Percentiles rank a stretch among this genome's conserved stretches.
phyloP scores from a whole-genome alignment of 2,888 invertebrate genomes.

The Heliconius hortense region DNA sequence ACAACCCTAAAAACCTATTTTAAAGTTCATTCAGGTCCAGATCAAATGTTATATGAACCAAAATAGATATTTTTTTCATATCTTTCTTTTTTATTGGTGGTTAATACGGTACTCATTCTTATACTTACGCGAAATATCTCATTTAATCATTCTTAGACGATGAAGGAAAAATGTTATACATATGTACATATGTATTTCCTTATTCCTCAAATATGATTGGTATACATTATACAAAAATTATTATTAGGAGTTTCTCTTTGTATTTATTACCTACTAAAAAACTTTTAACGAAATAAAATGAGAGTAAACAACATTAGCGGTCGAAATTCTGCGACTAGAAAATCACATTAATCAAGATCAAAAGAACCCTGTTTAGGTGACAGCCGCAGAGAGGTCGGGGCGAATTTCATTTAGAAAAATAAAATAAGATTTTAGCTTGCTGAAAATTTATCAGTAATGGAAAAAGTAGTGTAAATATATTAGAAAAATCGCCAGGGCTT shows the following conservation, averaged over 20 bases:
- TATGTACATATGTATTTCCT: no score
- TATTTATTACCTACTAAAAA: conserved; percentile 11
- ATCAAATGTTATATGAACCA: neutral
- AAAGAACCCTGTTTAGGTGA: conserved; percentile 16
- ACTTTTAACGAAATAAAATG: neutral
- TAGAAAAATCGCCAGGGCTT: neutral
- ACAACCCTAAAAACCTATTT: no score
- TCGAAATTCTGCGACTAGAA: conserved; percentile 13
- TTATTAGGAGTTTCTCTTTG: neutral
- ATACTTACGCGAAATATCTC: neutral
- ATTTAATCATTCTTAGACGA: neutral
- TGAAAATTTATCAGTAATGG: conserved; percentile 15
- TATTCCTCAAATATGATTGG: neutral
- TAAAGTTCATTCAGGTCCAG: neutral
- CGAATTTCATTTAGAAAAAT: conserved; percentile 18
- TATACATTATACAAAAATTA: neutral
- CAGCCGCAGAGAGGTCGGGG: conserved; percentile 7
- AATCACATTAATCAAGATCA: conserved; percentile 27
- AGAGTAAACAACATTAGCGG: conserved; percentile 1
- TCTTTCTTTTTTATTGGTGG: neutral
- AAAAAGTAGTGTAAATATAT: conserved; percentile 9
- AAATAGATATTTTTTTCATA: neutral
- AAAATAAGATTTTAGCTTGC: conserved; percentile 13
- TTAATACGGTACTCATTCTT: neutral
- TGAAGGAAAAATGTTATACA: neutral